These are phyloP conservation scores for Phyllostomus hastatus DNA, from an alignment of 2,113 vertebrate genomes.

Conservation along the genomic window DNA sequence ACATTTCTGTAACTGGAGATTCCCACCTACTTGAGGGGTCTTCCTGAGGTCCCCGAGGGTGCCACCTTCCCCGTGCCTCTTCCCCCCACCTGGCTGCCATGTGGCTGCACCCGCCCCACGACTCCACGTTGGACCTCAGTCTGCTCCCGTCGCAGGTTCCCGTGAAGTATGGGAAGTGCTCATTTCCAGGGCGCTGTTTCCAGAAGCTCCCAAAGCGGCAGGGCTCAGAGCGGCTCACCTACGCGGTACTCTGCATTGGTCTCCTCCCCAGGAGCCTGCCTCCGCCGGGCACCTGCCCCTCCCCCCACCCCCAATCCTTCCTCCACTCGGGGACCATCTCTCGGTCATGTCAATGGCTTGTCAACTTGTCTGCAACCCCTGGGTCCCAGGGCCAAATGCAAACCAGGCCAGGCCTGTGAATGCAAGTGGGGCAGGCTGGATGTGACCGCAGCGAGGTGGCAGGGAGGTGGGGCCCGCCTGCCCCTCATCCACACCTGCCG, in stretches of 20 bases:
- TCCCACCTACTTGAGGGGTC: background rate
- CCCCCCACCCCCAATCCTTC: background rate
- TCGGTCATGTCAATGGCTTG: background rate
- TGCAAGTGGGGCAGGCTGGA: background rate
- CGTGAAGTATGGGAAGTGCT: background rate
- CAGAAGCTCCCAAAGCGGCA: background rate
- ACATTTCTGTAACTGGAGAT: background rate
- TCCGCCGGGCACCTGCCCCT: too few relatives aligned
- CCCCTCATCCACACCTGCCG: background rate
- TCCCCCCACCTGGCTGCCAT: background rate
- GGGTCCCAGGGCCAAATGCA: background rate
- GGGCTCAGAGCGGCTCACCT: accelerated
- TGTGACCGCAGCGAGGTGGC: background rate
- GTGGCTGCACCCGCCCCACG: accelerated
- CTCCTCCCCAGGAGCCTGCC: too few relatives aligned
- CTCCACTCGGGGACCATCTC: background rate
- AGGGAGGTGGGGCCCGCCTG: background rate
- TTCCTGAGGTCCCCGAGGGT: accelerated
- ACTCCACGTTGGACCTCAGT: background rate
- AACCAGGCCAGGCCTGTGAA: background rate
- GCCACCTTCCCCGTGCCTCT: accelerated
- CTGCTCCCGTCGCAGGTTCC: background rate
- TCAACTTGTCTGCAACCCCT: background rate
- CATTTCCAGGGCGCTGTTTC: background rate
- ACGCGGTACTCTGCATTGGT: accelerated